Conservation (phyloP, 2,113 vertebrate genomes). For the Corydoras maculifer region DNA sequence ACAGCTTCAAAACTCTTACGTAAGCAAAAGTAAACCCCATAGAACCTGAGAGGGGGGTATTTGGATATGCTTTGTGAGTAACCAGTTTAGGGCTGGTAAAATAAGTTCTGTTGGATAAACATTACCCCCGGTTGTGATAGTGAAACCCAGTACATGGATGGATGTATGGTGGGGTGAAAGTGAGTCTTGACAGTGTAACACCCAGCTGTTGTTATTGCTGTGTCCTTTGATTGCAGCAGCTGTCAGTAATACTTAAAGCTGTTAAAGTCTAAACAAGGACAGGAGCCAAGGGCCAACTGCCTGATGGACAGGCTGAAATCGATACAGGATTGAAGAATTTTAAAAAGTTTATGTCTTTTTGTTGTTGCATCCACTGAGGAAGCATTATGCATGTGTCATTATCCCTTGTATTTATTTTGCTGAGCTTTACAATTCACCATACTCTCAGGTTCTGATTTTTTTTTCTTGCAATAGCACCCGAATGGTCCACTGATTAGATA, state of each 20-base stretch:
- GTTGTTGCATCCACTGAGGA: neutral
- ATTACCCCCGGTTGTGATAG: conserved; percentile 11
- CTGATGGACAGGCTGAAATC: conserved; percentile 22
- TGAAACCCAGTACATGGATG: conserved; percentile 32
- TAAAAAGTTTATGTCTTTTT: conserved; percentile 15
- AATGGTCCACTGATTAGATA: neutral
- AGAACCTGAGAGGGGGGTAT: conserved; percentile 8
- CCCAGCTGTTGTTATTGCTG: conserved; percentile 49
- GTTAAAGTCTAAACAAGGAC: conserved; percentile 41
- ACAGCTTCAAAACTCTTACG: neutral
- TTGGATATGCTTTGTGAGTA: conserved; percentile 6
- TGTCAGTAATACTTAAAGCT: conserved; percentile 41
- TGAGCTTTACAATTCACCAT: neutral
- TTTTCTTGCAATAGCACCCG: neutral
- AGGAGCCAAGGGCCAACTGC: conserved; percentile 32
- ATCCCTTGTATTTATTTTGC: neutral
- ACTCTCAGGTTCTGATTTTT: neutral
- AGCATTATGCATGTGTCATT: neutral
- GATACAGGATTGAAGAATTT: conserved; percentile 17
- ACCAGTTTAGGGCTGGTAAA: conserved; percentile 18
- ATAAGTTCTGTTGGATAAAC: conserved; percentile 24
- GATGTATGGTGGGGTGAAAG: conserved; percentile 19
- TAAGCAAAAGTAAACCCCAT: conserved; percentile 2
- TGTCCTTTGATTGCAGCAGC: conserved; percentile 43
- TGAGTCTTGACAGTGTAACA: conserved; percentile 25